Conservation (phyloP, 2,797 vertebrate species). For the Potorous gilbertii region DNA sequence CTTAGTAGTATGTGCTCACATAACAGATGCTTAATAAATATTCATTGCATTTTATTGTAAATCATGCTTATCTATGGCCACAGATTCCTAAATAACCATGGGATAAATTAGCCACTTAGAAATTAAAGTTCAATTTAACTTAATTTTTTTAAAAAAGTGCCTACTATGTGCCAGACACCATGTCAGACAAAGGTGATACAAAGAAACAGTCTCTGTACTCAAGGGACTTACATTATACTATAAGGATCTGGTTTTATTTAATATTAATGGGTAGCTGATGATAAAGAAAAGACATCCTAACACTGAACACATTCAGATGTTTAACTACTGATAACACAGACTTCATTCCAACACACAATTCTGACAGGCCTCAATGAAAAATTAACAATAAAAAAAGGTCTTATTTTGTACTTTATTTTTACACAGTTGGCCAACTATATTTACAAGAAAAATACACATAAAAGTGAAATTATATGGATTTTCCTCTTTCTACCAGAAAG, state of each 20-base stretch:
- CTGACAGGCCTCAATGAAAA: constrained; percentile 44
- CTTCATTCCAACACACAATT: constrained; percentile 66
- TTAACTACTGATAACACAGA: constrained; percentile 25
- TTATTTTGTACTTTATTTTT: constrained; percentile 69
- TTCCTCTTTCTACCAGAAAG: constrained; percentile 61
- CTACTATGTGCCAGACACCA: background rate
- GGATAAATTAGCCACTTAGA: background rate
- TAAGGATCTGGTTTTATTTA: background rate
- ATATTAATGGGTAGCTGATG: background rate
- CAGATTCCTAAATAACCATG: background rate
- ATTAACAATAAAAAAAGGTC: constrained; percentile 60
- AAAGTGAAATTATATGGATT: constrained; percentile 53
- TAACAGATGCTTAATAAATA: background rate
- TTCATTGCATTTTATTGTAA: background rate
- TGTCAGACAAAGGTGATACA: background rate
- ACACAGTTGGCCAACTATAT: constrained; percentile 70
- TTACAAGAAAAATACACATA: constrained; percentile 67
- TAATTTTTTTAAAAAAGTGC: background rate
- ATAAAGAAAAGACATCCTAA: constrained; percentile 11
- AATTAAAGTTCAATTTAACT: background rate
- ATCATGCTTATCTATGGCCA: background rate
- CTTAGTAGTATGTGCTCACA: background rate
- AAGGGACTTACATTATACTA: background rate
- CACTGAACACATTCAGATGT: background rate
- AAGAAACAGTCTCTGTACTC: background rate